Evolutionary conservation across 2,113 vertebrate genomes (phyloP).

Genomic region (Talpa occidentalis): DNA sequence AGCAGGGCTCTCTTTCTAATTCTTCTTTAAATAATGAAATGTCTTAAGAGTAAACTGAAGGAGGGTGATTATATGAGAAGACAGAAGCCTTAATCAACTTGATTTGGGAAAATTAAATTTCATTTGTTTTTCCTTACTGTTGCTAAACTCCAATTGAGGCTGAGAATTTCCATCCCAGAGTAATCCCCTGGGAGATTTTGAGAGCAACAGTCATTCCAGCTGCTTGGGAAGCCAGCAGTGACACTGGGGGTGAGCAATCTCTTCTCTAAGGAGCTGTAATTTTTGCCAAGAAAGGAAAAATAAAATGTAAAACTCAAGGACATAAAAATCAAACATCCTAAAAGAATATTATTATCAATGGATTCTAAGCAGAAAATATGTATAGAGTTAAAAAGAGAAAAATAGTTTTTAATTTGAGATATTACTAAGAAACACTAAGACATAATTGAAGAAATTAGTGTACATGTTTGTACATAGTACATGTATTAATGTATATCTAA

Average conservation of each 20-base stretch:
- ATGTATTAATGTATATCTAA: too few species aligned
- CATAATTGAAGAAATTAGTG: neutral
- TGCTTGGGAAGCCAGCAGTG: conserved; percentile 61
- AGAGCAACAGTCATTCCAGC: conserved; percentile 30
- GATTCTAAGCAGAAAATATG: neutral
- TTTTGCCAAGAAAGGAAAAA: conserved; percentile 54
- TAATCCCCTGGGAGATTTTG: conserved; percentile 16
- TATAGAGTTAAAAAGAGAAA: neutral
- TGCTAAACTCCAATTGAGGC: conserved; percentile 48
- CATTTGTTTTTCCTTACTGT: conserved; percentile 51
- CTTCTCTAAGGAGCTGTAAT: conserved; percentile 45
- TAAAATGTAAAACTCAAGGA: conserved; percentile 20
- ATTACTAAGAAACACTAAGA: conserved; percentile 34
- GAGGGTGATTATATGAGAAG: neutral
- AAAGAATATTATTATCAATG: neutral
- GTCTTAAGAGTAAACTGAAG: neutral
- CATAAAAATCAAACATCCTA: neutral
- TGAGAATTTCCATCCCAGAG: conserved; percentile 65
- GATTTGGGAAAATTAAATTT: conserved; percentile 59
- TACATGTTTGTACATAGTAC: neutral
- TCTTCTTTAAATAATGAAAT: neutral
- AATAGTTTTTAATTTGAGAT: neutral
- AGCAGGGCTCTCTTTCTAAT: neutral
- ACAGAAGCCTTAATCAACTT: neutral
- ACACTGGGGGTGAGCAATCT: neutral